Conservation (phyloP, 2,888 invertebrate genomes). For the Xanthia icteritia region DNA sequence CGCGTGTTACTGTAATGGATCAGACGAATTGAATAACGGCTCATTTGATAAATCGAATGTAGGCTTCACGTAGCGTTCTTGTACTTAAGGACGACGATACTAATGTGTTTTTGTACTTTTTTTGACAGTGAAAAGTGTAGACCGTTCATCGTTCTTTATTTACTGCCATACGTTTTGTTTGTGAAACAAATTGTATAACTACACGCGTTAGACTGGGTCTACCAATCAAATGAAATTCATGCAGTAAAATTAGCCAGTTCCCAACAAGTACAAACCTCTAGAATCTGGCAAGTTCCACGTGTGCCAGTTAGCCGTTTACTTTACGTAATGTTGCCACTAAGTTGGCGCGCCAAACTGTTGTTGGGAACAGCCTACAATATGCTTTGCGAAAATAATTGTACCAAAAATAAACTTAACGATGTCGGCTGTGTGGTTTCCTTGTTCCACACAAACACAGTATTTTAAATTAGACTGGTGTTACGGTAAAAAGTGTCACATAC, state of each 20-base stretch:
- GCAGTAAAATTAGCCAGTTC: constrained; percentile 9
- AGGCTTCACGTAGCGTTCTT: constrained; percentile 2
- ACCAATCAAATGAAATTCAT: constrained; percentile 15
- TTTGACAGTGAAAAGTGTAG: not conserved
- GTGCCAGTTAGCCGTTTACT: constrained; percentile 36
- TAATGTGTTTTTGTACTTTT: constrained; percentile 28
- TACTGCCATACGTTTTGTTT: not conserved
- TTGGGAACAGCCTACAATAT: constrained; percentile 36
- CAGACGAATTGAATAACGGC: constrained; percentile 44
- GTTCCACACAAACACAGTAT: constrained; percentile 16
- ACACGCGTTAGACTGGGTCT: not conserved
- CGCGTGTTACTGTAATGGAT: constrained; percentile 39
- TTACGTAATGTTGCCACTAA: constrained; percentile 40
- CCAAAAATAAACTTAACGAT: constrained; percentile 29
- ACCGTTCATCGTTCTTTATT: not conserved
- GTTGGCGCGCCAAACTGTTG: constrained; percentile 21
- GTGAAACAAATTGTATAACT: not conserved
- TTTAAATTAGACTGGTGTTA: constrained; percentile 27
- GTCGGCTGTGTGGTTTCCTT: constrained; percentile 33
- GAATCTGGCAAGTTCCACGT: constrained; percentile 32
- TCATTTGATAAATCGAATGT: constrained; percentile 42
- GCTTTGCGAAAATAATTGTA: constrained; percentile 40
- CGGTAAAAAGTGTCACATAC: constrained; percentile 5
- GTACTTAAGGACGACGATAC: constrained; percentile 1
- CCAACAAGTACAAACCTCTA: constrained; percentile 12